Conservation (phyloP, 2,888 invertebrate species). For the Tetragonisca angustula region DNA sequence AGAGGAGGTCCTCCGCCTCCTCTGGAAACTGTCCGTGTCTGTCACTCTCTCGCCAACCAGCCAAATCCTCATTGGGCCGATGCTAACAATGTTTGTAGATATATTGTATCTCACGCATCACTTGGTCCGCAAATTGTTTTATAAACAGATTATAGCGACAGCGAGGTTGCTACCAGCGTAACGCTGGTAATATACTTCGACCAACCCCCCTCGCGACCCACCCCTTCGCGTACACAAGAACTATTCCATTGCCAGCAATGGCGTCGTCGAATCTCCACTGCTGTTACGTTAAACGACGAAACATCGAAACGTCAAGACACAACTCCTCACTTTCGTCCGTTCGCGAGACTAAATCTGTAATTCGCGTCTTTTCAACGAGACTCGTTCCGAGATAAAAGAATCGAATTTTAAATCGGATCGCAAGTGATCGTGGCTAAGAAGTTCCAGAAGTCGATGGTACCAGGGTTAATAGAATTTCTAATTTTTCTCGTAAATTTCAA, state of each 20-base stretch:
- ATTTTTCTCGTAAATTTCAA: neutral
- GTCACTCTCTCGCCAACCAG: conserved; percentile 69
- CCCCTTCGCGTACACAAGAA: conserved; percentile 49
- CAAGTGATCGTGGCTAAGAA: neutral
- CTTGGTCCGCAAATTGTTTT: conserved; percentile 91
- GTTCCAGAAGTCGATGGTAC: neutral
- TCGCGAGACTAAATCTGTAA: neutral
- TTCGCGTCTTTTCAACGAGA: neutral
- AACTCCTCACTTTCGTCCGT: neutral
- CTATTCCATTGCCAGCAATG: conserved; percentile 52
- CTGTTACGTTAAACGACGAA: conserved; percentile 1
- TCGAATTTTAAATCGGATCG: neutral
- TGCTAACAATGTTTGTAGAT: conserved; percentile 84
- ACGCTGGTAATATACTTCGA: conserved; percentile 73
- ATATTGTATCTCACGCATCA: conserved; percentile 88
- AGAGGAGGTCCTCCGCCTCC: conserved; percentile 49
- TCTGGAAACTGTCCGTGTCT: conserved; percentile 29
- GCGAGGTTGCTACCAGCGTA: conserved; percentile 83
- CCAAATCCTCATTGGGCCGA: conserved; percentile 83
- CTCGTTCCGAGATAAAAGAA: neutral
- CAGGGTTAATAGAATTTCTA: neutral
- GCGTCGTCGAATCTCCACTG: conserved; percentile 30
- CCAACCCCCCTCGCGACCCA: conserved; percentile 52
- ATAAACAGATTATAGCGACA: conserved; percentile 91
- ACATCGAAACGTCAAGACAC: conserved; percentile 7